These are phyloP conservation scores for Pteronotus mesoamericanus DNA, from an alignment of 2,797 vertebrate genomes.

Conservation along the genomic window DNA sequence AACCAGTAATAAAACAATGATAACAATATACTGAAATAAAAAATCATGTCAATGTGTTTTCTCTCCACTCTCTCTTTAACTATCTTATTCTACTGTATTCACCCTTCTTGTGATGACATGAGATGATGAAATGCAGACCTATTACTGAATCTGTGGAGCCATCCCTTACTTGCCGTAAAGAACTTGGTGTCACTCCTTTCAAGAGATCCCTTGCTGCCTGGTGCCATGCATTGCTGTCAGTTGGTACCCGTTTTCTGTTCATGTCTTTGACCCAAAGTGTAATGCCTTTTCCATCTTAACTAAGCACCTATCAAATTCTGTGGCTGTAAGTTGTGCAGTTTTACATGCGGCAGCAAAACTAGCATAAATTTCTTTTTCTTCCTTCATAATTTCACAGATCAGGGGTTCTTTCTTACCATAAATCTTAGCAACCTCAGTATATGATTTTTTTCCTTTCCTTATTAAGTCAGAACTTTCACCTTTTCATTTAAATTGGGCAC, in stretches of 20 bases:
- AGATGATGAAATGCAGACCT: not conserved
- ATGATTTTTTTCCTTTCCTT: not conserved
- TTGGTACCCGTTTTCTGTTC: not conserved
- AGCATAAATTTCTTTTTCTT: not conserved
- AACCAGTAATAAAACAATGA: not conserved
- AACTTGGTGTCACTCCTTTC: too few species aligned
- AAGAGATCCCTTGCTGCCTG: not conserved
- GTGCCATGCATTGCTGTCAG: too few species aligned
- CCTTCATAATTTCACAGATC: not conserved
- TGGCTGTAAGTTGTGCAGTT: not conserved
- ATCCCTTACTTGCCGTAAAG: not conserved
- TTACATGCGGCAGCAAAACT: not conserved
- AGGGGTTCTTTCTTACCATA: not conserved
- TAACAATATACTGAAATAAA: not conserved
- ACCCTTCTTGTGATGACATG: not conserved
- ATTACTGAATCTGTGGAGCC: not conserved
- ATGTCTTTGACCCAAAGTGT: not conserved
- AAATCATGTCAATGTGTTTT: not conserved
- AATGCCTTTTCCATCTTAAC: not conserved
- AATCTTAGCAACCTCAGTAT: not conserved
- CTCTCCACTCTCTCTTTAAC: not conserved
- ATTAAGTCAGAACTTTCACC: not conserved
- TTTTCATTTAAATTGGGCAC: not conserved
- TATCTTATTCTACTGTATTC: not conserved
- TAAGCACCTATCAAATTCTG: not conserved